A percentile compares a stretch with the other conserved stretches of the same genome.
These are phyloP conservation scores for Microctonus aethiopoides DNA, from an alignment of 2,888 invertebrate species.

Conservation along the genomic window DNA sequence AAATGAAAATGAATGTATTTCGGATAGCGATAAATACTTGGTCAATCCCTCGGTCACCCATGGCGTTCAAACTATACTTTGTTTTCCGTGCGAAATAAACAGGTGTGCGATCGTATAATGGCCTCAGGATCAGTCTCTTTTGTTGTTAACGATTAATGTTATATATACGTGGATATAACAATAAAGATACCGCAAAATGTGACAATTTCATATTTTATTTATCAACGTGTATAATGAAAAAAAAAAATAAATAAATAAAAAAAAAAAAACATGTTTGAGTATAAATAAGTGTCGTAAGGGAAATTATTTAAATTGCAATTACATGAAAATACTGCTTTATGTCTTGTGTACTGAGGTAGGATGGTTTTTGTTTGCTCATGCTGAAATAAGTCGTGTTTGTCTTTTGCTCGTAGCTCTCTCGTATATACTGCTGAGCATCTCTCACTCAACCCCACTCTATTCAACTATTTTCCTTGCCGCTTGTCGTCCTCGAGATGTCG, in stretches of 20 bases:
- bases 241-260: not conserved
- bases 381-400: constrained; percentile 36
- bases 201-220: not conserved
- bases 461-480: constrained; percentile 18
- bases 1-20: constrained; percentile 68
- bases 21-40: constrained; percentile 67
- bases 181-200: not conserved
- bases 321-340: constrained; percentile 23
- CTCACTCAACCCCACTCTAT: constrained; percentile 7
- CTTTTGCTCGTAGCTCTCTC: constrained; percentile 31
- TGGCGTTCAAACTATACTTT: constrained; percentile 18
- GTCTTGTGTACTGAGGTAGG: constrained; percentile 32
- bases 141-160: not conserved
- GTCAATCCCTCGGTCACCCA: constrained; percentile 52
- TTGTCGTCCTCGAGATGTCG: constrained; percentile 54
- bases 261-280: not conserved
- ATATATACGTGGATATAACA: not conserved
- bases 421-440: constrained; percentile 5
- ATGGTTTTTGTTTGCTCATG: constrained; percentile 29
- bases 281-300: not conserved
- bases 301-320: constrained; percentile 22
- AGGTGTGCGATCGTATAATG: constrained; percentile 55
- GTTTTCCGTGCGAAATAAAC: constrained; percentile 51
- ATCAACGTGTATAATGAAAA: not conserved
- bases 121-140: constrained; percentile 38